Percentiles rank a stretch among this genome's conserved stretches.
phyloP scores from a whole-genome alignment of 2,888 invertebrate species.

The Drosophila formosana region DNA sequence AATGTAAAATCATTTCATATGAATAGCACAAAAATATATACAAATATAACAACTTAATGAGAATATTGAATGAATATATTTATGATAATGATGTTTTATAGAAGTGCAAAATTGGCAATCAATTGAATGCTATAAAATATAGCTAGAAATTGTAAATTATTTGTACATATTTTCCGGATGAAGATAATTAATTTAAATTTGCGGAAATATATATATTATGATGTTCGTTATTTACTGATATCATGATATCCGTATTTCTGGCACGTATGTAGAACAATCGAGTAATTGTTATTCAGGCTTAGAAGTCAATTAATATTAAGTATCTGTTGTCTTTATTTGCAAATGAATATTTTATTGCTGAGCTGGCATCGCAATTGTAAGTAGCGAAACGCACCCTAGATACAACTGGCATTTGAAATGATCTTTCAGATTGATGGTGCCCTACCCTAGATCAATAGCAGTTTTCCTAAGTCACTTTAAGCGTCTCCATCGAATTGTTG shows the following conservation, averaged over 20 bases:
- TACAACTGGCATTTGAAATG: not conserved
- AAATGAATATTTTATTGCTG: not conserved
- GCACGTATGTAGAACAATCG: not conserved
- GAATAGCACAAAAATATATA: no score
- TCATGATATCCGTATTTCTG: not conserved
- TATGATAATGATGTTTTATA: no score
- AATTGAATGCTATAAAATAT: no score
- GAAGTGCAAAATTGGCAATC: no score
- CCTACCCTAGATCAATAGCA: not conserved
- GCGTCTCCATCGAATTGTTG: constrained; percentile 7
- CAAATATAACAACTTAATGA: no score
- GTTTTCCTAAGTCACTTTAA: constrained; percentile 1
- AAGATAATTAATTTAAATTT: no score
- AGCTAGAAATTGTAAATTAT: no score
- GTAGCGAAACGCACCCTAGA: not conserved
- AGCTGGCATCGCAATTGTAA: no score
- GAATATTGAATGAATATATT: no score
- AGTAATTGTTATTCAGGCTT: not conserved
- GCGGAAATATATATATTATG: no score
- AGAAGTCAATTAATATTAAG: not conserved
- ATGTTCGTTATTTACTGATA: not conserved
- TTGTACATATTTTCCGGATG: no score
- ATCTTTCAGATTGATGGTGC: not conserved
- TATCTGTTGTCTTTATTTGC: not conserved
- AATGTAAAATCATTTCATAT: no score